phyloP scores from a whole-genome alignment of 2,888 invertebrate genomes.

The Neoascia interrupta region DNA sequence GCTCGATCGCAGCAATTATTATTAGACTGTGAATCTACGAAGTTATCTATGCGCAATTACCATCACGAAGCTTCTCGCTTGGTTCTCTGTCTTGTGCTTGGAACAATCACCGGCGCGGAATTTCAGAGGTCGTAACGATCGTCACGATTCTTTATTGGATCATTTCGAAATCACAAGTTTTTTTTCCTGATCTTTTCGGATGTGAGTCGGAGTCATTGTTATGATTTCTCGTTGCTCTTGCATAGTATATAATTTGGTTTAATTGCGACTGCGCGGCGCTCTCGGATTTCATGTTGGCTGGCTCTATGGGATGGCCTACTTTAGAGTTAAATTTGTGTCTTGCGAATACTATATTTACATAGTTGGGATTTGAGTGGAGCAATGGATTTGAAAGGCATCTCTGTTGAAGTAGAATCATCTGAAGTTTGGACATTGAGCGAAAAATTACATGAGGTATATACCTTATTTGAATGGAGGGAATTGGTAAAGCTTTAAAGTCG shows the following conservation, averaged over 20 bases:
- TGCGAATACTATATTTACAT: conserved; percentile 55
- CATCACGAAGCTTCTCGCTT: conserved; percentile 32
- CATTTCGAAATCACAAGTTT: conserved; percentile 61
- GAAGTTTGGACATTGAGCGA: conserved; percentile 27
- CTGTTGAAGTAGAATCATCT: conserved; percentile 33
- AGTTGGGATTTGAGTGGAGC: conserved; percentile 14
- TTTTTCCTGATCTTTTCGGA: conserved; percentile 45
- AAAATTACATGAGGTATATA: too few species aligned
- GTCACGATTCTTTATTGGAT: conserved; percentile 68
- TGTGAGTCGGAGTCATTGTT: conserved; percentile 68
- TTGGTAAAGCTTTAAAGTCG: too few species aligned
- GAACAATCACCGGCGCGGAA: conserved; percentile 30
- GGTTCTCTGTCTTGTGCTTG: too few species aligned
- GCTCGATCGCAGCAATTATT: conserved; percentile 45
- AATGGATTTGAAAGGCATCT: conserved; percentile 57
- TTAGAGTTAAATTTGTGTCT: conserved; percentile 51
- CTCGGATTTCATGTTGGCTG: conserved; percentile 38
- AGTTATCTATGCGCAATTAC: conserved; percentile 24
- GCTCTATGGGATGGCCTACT: conserved; percentile 57
- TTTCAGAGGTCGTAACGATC: conserved; percentile 66
- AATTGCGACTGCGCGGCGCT: conserved; percentile 44
- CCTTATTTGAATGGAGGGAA: too few species aligned
- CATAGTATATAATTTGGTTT: conserved; percentile 60
- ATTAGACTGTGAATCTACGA: conserved; percentile 42
- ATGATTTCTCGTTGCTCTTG: conserved; percentile 61